Evolutionary conservation across 1,140 invertebrate genomes (phyloP).

Genomic region (Conopomorpha cramerella): DNA sequence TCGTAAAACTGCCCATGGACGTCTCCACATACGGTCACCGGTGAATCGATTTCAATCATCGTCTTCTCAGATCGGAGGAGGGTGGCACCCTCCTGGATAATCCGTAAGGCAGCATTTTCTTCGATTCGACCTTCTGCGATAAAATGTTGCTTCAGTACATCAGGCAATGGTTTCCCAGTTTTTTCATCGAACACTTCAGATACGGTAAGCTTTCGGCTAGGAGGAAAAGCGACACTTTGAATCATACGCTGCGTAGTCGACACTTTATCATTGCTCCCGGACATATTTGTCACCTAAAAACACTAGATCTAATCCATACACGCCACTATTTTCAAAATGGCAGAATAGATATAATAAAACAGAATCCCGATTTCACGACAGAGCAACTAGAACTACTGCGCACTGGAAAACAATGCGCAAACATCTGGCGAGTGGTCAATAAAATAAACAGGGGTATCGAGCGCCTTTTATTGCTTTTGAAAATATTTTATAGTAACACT

Average conservation of each 20-base stretch:
- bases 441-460: constrained; percentile 63
- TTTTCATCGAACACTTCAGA: constrained; percentile 96
- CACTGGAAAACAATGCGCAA: constrained; percentile 62
- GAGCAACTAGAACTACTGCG: constrained; percentile 60
- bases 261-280: constrained; percentile 59
- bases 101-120: constrained; percentile 93
- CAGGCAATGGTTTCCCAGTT: constrained; percentile 91
- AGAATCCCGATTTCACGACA: constrained; percentile 59
- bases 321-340: constrained; percentile 63
- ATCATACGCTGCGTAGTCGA: constrained; percentile 63
- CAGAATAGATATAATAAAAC: constrained; percentile 60
- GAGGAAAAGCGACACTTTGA: constrained; percentile 91
- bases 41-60: constrained; percentile 99
- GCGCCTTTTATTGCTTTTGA: constrained; percentile 61
- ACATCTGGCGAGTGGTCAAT: constrained; percentile 63
- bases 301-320: constrained; percentile 60
- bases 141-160: constrained; percentile 98
- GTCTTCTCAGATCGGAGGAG: constrained; percentile 97
- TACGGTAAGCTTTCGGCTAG: constrained; percentile 93
- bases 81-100: constrained; percentile 97
- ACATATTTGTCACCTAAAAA: constrained; percentile 61
- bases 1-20: constrained; percentile 99
- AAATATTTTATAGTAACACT: constrained; percentile 55
- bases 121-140: constrained; percentile 97
- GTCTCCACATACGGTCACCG: constrained; percentile 99